Conservation (phyloP, 2,888 invertebrate species). For the Glyphotaelius pellucidus region DNA sequence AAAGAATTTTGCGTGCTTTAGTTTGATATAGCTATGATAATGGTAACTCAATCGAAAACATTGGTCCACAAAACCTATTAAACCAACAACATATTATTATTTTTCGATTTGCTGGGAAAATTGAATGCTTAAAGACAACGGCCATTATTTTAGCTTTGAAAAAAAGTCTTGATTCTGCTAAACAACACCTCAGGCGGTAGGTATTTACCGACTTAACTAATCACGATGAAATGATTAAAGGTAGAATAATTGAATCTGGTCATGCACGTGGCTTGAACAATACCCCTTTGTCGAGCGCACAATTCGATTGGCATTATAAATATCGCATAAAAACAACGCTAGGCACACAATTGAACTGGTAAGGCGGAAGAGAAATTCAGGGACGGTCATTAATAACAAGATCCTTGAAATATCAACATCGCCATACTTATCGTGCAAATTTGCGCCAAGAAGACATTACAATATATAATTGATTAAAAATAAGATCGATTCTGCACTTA, state of each 20-base stretch:
- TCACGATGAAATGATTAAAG: not conserved
- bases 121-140: no score
- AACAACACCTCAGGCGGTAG: not conserved
- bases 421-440: not conserved
- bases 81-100: not conserved
- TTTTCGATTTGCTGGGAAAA: not conserved
- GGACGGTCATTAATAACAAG: not conserved
- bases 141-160: no score
- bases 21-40: not conserved
- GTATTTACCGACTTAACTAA: not conserved
- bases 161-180: not conserved
- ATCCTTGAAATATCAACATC: not conserved
- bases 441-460: not conserved
- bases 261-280: not conserved
- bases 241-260: slow-evolving; percentile 2
- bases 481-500: not conserved
- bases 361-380: not conserved
- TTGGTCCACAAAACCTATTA: not conserved
- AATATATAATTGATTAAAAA: not conserved
- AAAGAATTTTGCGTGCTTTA: not conserved
- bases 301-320: not conserved
- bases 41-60: not conserved
- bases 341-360: not conserved
- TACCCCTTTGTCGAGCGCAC: not conserved
- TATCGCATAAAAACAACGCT: not conserved